Percentiles rank a stretch among this genome's conserved stretches.
Conservation (phyloP, 2,113 vertebrate species). For the Rousettus leschenaultii region DNA sequence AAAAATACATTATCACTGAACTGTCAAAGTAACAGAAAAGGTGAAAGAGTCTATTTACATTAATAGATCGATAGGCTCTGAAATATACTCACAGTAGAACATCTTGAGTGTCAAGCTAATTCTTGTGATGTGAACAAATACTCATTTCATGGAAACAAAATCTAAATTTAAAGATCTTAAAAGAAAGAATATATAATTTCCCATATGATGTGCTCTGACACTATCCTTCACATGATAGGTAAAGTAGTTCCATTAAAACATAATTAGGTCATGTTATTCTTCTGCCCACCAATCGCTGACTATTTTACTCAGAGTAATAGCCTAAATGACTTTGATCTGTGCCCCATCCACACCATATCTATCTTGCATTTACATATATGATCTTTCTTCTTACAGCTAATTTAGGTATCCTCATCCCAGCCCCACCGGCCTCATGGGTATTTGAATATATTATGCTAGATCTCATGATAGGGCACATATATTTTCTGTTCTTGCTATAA, state of each 20-base stretch:
- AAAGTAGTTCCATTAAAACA: background rate
- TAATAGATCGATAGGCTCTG: background rate
- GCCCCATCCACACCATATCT: no score
- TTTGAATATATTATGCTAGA: background rate
- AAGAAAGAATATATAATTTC: background rate
- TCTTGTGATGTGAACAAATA: background rate
- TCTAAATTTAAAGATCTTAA: background rate
- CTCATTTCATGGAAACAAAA: constrained; percentile 17
- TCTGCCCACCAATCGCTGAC: background rate
- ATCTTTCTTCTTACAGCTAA: background rate
- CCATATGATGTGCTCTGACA: background rate
- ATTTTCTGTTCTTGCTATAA: background rate
- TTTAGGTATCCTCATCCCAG: background rate
- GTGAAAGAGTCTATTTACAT: background rate
- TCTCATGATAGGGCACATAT: background rate
- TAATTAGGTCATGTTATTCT: background rate
- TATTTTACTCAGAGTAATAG: background rate
- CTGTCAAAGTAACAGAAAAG: background rate
- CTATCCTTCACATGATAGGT: background rate
- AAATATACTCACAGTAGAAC: background rate
- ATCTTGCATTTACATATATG: background rate
- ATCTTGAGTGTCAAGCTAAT: background rate
- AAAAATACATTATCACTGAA: background rate
- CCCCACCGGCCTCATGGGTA: background rate
- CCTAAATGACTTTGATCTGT: background rate